phyloP scores from a whole-genome alignment of 2,113 vertebrate species.

The Pedionomus torquatus region DNA sequence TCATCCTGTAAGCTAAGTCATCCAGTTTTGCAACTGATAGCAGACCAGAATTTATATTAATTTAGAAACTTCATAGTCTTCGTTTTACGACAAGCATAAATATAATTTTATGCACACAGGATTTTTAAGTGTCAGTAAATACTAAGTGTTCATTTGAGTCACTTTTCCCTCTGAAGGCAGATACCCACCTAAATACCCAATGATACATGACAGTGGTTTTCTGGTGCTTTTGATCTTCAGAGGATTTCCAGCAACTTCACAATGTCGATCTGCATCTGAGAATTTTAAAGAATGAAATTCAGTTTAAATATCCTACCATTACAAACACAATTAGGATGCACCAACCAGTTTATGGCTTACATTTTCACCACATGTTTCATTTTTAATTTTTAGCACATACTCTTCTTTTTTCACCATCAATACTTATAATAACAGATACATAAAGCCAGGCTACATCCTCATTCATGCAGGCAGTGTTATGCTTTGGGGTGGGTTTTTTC shows the following conservation, averaged over 20 bases:
- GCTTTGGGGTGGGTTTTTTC: neutral
- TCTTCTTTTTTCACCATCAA: neutral
- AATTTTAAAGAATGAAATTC: slow-evolving; percentile 59
- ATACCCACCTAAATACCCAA: slow-evolving; percentile 93
- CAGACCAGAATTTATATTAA: neutral
- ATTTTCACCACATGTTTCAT: neutral
- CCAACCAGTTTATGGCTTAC: neutral
- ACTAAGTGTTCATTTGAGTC: neutral
- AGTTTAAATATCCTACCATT: neutral
- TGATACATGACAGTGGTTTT: slow-evolving; percentile 91
- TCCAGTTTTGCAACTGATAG: neutral
- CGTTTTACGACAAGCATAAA: neutral
- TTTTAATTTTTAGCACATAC: neutral
- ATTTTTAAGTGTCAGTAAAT: neutral
- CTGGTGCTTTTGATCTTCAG: slow-evolving; percentile 89
- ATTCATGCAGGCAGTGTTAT: neutral
- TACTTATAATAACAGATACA: neutral
- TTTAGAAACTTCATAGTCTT: neutral
- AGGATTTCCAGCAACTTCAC: slow-evolving; percentile 87
- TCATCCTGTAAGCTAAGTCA: neutral
- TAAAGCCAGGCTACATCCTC: neutral
- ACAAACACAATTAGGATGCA: neutral
- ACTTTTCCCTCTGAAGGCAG: neutral
- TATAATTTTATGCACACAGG: neutral
- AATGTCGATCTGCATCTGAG: slow-evolving; percentile 92